Base-by-base conservation (phyloP, 2,113 vertebrate species). In the mouse (Mus musculus) region DNA sequence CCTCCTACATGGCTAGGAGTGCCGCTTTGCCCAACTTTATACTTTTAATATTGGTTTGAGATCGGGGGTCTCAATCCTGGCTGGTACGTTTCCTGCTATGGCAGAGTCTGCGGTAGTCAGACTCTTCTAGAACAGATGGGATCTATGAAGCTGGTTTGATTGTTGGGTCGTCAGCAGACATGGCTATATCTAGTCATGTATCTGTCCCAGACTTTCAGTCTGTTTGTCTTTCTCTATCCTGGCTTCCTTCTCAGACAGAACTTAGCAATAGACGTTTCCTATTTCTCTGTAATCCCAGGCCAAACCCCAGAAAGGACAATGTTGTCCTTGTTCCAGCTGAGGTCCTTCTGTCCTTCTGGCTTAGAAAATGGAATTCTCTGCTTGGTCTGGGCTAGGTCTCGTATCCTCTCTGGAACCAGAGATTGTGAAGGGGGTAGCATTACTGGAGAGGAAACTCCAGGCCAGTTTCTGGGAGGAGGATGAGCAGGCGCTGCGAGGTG, bases 191-290 rank as follows among this genome's bases (percentile, higher is more conserved):
- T 92, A 80, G 85, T 71, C 20, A 30, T 17, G 5, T 14, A n/a
- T 54, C 22, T 30, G 22, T 93, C 8, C 72, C 61, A 46, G 2
- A 67, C 65, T 30, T 80, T 67, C 7, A 11, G 81, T 81, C 72
- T 84, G 61, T 85, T 12, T 39, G 39, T 11, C 36, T 73, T 42
- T 4, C 30, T 90, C 14, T 39, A 2, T 65, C 0, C n/a, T 81
- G 71, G 46, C 67, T 72, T 91, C 49, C 52, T 97, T 93, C 49
- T 39, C 76, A 69, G 33, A 52, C 11, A 24, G 88, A 92, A 95
- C 54, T 82, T 39, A 6, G 46, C 28, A 14, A 5, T 20, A 54
- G 63, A 59, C 92, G 84, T 11, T 42, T 13, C 36, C 11, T 76
- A 36, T 71, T 93, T 72, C 54, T 82, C 54, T 33, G n/a, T 72